A percentile compares a stretch with the other conserved stretches of the same genome.
These are phyloP conservation scores for Atlantisia rogersi DNA, from an alignment of 2,113 vertebrate species.

Conservation along the genomic window DNA sequence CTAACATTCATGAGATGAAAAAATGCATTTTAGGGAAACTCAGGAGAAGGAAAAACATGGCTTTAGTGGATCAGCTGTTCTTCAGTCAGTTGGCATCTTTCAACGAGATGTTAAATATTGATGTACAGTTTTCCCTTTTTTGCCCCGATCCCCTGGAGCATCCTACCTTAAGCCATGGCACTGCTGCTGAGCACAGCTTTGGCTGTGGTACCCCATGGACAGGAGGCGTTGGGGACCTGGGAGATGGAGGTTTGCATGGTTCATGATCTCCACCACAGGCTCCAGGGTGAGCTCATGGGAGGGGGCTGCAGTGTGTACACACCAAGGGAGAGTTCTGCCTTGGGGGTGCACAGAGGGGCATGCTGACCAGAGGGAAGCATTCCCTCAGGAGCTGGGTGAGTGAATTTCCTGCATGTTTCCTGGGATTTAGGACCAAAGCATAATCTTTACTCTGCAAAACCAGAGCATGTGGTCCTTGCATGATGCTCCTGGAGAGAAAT, in stretches of 20 bases:
- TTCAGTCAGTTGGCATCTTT: neutral
- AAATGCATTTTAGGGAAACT: neutral
- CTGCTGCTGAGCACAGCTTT: neutral
- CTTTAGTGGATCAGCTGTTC: neutral
- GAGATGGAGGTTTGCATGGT: fast-evolving
- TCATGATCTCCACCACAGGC: neutral
- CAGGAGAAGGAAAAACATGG: neutral
- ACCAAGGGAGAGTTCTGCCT: neutral
- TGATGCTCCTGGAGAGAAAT: neutral
- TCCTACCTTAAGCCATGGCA: neutral
- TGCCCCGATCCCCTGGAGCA: too few relatives aligned
- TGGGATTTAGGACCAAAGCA: neutral
- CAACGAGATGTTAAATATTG: neutral
- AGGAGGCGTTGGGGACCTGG: fast-evolving
- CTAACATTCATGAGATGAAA: neutral
- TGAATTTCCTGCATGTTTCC: neutral
- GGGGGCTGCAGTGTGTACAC: fast-evolving
- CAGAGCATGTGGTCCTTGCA: neutral
- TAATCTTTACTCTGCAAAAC: neutral
- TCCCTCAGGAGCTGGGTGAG: neutral
- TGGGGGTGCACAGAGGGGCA: too few relatives aligned
- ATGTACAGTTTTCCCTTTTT: neutral
- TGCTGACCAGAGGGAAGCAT: neutral
- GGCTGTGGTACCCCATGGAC: neutral
- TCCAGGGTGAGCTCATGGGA: neutral